phyloP scores from a whole-genome alignment of 2,888 invertebrate genomes.

The Drosophila villosipedis region DNA sequence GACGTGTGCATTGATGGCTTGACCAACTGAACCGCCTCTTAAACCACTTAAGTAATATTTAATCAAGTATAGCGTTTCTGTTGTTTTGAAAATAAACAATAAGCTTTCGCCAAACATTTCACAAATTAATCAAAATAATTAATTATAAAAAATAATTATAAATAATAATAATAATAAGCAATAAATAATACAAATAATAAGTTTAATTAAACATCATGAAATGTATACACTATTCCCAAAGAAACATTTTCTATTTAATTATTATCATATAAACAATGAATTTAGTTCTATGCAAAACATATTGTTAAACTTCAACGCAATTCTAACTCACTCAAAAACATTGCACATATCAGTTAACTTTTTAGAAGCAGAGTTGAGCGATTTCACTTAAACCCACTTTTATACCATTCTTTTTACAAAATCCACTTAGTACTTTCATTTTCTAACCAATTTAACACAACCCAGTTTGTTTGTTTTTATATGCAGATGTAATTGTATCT shows the following conservation, averaged over 20 bases:
- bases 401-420: background rate
- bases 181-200: background rate
- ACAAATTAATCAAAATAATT: background rate
- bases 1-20: constrained; percentile 43
- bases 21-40: constrained; percentile 28
- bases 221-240: background rate
- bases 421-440: background rate
- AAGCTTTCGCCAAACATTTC: background rate
- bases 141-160: background rate
- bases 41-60: background rate
- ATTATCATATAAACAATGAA: background rate
- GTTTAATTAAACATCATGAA: background rate
- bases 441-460: background rate
- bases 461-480: background rate
- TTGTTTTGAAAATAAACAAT: background rate
- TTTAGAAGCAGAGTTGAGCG: background rate
- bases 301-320: background rate
- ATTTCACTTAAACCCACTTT: background rate
- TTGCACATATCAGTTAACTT: background rate
- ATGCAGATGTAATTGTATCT: background rate
- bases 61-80: background rate
- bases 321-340: background rate
- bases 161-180: background rate
- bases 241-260: background rate
- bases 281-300: background rate